Evolutionary conservation across 2,113 vertebrate genomes (phyloP).

Genomic region (Nipponia nippon): DNA sequence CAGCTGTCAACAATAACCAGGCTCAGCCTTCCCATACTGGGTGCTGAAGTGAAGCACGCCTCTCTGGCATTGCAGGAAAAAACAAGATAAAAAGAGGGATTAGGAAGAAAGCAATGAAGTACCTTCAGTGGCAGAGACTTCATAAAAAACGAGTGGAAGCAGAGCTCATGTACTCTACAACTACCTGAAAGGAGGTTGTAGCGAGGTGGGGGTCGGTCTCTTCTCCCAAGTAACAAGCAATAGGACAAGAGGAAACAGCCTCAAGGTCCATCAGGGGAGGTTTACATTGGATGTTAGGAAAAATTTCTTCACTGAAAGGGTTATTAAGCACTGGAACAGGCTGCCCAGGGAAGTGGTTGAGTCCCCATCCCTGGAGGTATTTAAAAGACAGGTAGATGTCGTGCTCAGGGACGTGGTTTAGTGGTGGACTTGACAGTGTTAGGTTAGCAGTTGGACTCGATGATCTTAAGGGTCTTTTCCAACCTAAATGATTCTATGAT

Average conservation of each 20-base stretch:
- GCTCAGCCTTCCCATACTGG: not conserved
- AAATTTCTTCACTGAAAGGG: not conserved
- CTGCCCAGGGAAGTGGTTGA: not conserved
- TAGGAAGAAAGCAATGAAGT: not conserved
- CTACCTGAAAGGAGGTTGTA: not conserved
- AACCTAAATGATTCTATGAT: not conserved
- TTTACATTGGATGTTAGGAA: not conserved
- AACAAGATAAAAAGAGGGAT: not conserved
- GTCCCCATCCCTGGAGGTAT: not conserved
- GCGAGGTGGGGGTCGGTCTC: accelerated
- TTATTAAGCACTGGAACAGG: not conserved
- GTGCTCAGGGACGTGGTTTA: not conserved
- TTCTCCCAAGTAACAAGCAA: not conserved
- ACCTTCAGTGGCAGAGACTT: not conserved
- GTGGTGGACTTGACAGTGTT: not conserved
- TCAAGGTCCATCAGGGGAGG: not conserved
- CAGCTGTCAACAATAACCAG: not conserved
- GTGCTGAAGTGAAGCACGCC: not conserved
- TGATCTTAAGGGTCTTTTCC: not conserved
- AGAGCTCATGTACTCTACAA: not conserved
- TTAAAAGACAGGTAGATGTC: not conserved
- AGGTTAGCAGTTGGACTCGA: not conserved
- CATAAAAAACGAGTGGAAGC: not conserved
- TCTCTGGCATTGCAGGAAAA: not conserved
- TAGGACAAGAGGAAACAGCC: not conserved